A percentile compares a stretch with the other conserved stretches of the same genome.
Conservation (phyloP, 2,888 invertebrate species). For the Dicycla oo region DNA sequence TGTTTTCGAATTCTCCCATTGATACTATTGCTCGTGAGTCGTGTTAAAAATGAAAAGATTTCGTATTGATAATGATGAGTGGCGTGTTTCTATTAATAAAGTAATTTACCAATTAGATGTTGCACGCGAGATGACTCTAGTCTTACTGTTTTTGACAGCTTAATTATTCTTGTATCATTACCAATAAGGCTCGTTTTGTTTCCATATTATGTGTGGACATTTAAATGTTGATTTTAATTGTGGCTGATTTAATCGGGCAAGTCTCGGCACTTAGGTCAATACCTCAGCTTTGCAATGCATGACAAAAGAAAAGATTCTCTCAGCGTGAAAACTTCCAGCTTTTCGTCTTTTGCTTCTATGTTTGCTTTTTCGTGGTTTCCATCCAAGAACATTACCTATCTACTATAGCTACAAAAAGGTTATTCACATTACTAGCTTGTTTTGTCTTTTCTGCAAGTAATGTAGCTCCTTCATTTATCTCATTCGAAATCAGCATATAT, state of each 20-base stretch:
- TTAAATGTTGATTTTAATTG: neutral
- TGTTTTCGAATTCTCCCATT: constrained; percentile 27
- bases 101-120: constrained; percentile 38
- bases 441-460: neutral
- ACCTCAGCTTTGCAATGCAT: neutral
- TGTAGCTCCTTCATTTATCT: neutral
- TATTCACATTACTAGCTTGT: too few species aligned
- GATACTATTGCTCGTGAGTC: neutral
- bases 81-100: constrained; percentile 42
- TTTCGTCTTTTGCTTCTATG: neutral
- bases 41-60: constrained; percentile 17
- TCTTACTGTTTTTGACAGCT: neutral
- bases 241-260: neutral
- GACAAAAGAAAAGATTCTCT: neutral
- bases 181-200: neutral
- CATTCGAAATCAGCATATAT: neutral
- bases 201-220: neutral
- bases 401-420: too few species aligned
- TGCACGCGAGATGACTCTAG: neutral
- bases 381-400: neutral
- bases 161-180: constrained; percentile 11
- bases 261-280: neutral
- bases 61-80: constrained; percentile 13
- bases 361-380: neutral
- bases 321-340: neutral